Percentiles rank a stretch among this genome's conserved stretches.
These are phyloP conservation scores for Sebastolobus alascanus DNA, from an alignment of 2,797 vertebrate species.

Conservation along the genomic window DNA sequence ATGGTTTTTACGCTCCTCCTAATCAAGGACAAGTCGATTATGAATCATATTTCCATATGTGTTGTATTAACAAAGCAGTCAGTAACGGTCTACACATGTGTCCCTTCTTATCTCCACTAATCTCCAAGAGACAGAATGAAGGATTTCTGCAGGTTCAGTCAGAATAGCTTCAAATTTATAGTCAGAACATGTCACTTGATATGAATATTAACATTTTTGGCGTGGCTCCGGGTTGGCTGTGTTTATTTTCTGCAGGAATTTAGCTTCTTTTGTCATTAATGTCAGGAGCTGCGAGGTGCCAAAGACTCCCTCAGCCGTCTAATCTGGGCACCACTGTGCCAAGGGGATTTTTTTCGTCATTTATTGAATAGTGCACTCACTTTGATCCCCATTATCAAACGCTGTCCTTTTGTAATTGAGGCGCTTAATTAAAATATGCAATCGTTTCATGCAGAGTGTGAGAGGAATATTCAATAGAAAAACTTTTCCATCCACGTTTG, in stretches of 20 bases:
- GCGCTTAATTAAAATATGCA: slow-evolving; percentile 27
- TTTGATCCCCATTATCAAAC: slow-evolving; percentile 42
- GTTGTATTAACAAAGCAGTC: slow-evolving; percentile 30
- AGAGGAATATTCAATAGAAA: not conserved
- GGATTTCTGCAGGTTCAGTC: slow-evolving; percentile 5
- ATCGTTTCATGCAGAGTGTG: not conserved
- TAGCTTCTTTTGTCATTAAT: slow-evolving; percentile 32
- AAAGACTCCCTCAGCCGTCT: slow-evolving; percentile 50
- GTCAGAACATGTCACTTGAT: slow-evolving; percentile 19
- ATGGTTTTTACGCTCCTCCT: slow-evolving; percentile 36
- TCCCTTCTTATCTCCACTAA: slow-evolving; percentile 11
- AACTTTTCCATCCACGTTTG: not conserved
- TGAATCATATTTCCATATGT: slow-evolving; percentile 56
- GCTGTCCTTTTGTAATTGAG: slow-evolving; percentile 31
- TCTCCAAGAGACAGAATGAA: slow-evolving; percentile 13
- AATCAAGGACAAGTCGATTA: slow-evolving; percentile 47
- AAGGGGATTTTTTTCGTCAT: slow-evolving; percentile 36
- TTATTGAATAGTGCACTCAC: slow-evolving; percentile 35
- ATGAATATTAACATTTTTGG: slow-evolving; percentile 42
- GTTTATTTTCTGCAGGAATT: slow-evolving; percentile 52
- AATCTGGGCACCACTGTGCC: slow-evolving; percentile 42
- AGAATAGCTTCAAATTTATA: not conserved
- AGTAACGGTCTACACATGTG: not conserved
- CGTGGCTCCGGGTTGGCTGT: slow-evolving; percentile 1
- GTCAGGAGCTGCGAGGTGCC: slow-evolving; percentile 41